These are phyloP conservation scores for Drosophila conformis DNA, from an alignment of 2,888 invertebrate species.

Conservation along the genomic window DNA sequence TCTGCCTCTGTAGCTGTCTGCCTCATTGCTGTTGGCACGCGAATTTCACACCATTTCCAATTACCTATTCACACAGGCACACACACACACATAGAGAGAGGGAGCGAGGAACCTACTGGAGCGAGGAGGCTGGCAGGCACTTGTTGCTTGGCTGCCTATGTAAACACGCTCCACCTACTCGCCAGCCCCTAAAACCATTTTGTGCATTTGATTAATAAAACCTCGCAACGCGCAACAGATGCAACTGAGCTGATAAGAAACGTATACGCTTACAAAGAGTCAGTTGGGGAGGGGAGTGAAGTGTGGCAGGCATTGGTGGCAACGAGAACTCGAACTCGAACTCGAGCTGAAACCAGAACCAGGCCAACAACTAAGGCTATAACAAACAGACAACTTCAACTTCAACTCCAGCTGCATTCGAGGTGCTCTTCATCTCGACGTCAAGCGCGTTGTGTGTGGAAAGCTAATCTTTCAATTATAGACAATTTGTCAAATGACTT, in stretches of 20 bases:
- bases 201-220: conserved; percentile 83
- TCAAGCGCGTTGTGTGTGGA: conserved; percentile 75
- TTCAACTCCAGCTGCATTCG: conserved; percentile 27
- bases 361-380: conserved; percentile 4
- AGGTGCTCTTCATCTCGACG: conserved; percentile 69
- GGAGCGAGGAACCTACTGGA: conserved; percentile 6
- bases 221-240: conserved; percentile 80
- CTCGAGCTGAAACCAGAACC: conserved; percentile 20
- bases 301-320: conserved; percentile 7
- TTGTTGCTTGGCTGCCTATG: conserved; percentile 69
- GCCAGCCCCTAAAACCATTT: conserved; percentile 80
- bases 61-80: conserved; percentile 46
- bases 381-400: conserved; percentile 19
- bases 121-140: conserved; percentile 47
- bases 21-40: conserved; percentile 63
- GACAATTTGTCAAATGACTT: conserved; percentile 85
- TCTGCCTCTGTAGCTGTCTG: conserved; percentile 7
- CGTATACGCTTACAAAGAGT: conserved; percentile 49
- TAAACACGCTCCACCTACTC: conserved; percentile 79
- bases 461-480: conserved; percentile 85
- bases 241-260: conserved; percentile 74
- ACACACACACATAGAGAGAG: neutral
- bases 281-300: neutral
- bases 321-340: conserved; percentile 14
- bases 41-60: conserved; percentile 81